These are phyloP conservation scores for Cryptocephalus moraei DNA, from an alignment of 2,888 invertebrate species.

Conservation along the genomic window DNA sequence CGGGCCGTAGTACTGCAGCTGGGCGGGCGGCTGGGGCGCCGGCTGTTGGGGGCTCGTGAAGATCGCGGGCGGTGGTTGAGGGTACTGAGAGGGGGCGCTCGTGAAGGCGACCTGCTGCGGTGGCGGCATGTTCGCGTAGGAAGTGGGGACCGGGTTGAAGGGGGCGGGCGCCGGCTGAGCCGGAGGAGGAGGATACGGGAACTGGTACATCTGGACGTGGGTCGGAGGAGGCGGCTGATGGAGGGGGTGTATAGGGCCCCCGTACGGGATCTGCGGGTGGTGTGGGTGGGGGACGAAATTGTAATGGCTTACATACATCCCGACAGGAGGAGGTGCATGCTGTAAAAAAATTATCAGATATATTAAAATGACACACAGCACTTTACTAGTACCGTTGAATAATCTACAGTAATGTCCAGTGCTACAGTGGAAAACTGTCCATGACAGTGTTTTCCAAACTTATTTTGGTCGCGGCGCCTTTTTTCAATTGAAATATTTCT, in stretches of 20 bases:
- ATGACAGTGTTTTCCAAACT: too few species aligned
- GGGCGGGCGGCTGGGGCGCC: conserved; percentile 15
- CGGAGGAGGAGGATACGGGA: conserved; percentile 36
- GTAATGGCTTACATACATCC: conserved; percentile 55
- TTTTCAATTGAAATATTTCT: too few species aligned
- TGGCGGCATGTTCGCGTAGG: conserved; percentile 22
- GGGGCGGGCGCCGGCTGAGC: conserved; percentile 18
- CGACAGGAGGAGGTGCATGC: conserved; percentile 42
- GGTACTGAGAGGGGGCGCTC: conserved; percentile 18
- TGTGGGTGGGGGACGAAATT: conserved; percentile 59
- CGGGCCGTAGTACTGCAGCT: conserved; percentile 21
- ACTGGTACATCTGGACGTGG: conserved; percentile 45
- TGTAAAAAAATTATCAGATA: conserved; percentile 9
- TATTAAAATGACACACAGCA: background rate
- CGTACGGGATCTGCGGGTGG: conserved; percentile 41
- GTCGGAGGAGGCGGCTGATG: conserved; percentile 37
- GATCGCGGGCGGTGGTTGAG: conserved; percentile 29
- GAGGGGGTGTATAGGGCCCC: conserved; percentile 43
- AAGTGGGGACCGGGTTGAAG: conserved; percentile 19
- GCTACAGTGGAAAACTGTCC: too few species aligned
- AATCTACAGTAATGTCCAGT: too few species aligned
- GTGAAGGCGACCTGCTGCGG: conserved; percentile 22
- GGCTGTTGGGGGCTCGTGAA: conserved; percentile 16
- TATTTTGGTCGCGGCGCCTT: too few species aligned
- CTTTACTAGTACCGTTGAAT: too few species aligned